Conservation (phyloP, 2,113 vertebrate species). For the Nettapus auritus region DNA sequence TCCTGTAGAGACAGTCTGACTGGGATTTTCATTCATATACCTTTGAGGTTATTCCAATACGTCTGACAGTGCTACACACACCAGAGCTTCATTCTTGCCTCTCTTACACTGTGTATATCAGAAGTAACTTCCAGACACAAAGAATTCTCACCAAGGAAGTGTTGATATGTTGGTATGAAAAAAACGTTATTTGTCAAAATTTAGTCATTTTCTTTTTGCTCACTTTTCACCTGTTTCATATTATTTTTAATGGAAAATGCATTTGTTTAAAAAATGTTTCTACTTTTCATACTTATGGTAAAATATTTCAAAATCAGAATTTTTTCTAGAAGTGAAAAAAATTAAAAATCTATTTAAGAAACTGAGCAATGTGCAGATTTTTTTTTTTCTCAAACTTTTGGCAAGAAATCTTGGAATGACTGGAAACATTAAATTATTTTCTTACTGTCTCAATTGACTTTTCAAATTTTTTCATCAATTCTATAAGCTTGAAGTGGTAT, state of each 20-base stretch:
- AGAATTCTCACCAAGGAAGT: conserved; percentile 57
- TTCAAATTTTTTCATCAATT: background rate
- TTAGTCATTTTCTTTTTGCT: background rate
- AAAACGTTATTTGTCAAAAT: background rate
- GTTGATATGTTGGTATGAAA: conserved; percentile 54
- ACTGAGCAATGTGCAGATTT: background rate
- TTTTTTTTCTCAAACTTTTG: background rate
- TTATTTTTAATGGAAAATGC: conserved; percentile 38
- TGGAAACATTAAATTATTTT: background rate
- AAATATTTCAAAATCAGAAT: conserved; percentile 35
- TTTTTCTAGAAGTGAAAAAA: background rate
- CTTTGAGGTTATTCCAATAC: conserved; percentile 67
- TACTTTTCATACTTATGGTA: conserved; percentile 3
- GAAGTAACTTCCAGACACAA: conserved; percentile 56
- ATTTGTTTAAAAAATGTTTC: conserved; percentile 35
- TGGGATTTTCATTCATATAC: conserved; percentile 60
- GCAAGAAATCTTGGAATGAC: background rate
- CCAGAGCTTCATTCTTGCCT: conserved; percentile 52
- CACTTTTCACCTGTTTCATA: conserved; percentile 13
- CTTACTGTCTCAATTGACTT: background rate
- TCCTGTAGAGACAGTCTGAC: conserved; percentile 66
- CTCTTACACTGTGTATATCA: conserved; percentile 46
- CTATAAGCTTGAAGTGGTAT: background rate
- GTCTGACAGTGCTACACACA: conserved; percentile 54
- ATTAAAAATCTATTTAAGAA: background rate